These are phyloP conservation scores for Centropyge bicolor DNA, from an alignment of 2,797 vertebrate genomes.

Conservation along the genomic window DNA sequence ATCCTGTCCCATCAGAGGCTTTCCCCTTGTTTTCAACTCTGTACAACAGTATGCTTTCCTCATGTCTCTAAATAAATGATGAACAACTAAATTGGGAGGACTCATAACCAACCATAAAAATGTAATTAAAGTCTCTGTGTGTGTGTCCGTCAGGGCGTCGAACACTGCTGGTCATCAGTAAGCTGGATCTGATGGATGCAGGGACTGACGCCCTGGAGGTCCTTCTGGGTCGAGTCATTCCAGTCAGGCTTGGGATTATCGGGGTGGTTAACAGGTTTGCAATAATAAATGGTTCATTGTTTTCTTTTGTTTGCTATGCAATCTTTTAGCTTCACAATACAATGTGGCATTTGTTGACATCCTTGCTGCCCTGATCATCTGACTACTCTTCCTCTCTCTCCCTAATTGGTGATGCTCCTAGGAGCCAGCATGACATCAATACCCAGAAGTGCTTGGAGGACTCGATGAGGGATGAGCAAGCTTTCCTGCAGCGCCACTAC, in stretches of 20 bases:
- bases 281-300: background rate
- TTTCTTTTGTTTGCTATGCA: background rate
- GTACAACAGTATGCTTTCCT: background rate
- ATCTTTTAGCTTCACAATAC: background rate
- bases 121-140: constrained; percentile 11
- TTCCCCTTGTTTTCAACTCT: background rate
- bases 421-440: constrained; percentile 90
- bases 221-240: constrained; percentile 88
- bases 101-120: background rate
- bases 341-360: background rate
- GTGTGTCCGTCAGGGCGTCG: constrained; percentile 81
- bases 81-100: background rate
- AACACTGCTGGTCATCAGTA: constrained; percentile 88
- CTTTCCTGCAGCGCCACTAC: constrained; percentile 88
- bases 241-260: constrained; percentile 88
- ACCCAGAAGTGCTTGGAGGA: constrained; percentile 85
- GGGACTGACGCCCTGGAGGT: constrained; percentile 89
- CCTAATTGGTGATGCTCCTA: constrained; percentile 48
- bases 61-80: background rate
- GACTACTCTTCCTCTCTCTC: background rate
- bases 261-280: constrained; percentile 90
- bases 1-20: background rate
- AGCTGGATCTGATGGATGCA: constrained; percentile 90
- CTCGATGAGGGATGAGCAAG: constrained; percentile 83
- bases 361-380: background rate